Conservation (phyloP, 2,797 vertebrate species). For the Meriones psammophilus region DNA sequence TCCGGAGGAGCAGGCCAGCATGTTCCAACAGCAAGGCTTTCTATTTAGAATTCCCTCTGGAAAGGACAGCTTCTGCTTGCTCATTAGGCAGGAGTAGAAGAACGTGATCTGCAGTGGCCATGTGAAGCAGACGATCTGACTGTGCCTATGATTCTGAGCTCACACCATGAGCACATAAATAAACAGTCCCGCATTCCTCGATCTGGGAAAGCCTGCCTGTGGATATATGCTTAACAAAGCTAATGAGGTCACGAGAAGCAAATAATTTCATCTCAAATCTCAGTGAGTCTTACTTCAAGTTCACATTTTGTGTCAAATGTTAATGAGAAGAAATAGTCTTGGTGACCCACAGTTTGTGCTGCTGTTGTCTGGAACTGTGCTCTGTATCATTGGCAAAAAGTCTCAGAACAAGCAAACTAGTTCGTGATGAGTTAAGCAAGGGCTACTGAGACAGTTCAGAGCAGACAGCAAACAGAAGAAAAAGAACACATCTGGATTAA, state of each 20-base stretch:
- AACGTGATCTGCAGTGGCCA: background rate
- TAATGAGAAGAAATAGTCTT: conserved; percentile 36
- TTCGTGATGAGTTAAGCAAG: background rate
- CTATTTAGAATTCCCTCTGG: background rate
- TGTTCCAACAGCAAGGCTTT: background rate
- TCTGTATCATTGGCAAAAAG: background rate
- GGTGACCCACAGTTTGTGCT: background rate
- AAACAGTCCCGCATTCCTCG: background rate
- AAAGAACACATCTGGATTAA: background rate
- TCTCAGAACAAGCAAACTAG: conserved; percentile 5
- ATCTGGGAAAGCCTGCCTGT: background rate
- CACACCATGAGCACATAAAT: background rate
- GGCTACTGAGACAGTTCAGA: background rate
- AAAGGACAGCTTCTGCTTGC: background rate
- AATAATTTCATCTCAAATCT: conserved; percentile 31
- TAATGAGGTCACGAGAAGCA: conserved; percentile 4
- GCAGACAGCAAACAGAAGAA: background rate
- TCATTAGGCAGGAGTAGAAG: background rate
- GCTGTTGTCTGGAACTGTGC: background rate
- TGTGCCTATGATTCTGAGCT: background rate
- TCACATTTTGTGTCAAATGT: conserved; percentile 7
- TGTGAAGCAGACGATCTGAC: background rate
- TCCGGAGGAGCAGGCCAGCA: background rate
- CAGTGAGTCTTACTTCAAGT: background rate
- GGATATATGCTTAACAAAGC: background rate